phyloP scores from a whole-genome alignment of 2,888 invertebrate species.

The Drosophila hawaiiensis region DNA sequence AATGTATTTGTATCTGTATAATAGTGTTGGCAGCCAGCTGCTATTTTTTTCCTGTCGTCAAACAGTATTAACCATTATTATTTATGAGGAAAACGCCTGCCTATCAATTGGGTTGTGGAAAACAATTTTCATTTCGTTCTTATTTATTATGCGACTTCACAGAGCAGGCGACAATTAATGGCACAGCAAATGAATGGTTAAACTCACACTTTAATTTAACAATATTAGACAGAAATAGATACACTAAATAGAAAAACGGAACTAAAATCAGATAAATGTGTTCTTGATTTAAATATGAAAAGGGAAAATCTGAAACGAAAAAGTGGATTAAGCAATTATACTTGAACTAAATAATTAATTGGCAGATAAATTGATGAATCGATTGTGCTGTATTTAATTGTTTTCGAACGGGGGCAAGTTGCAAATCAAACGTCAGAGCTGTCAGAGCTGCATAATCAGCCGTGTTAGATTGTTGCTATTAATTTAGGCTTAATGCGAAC shows the following conservation, averaged over 20 bases:
- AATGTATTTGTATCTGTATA: background rate
- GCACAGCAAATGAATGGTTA: background rate
- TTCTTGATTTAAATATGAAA: background rate
- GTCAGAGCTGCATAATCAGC: background rate
- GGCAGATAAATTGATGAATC: background rate
- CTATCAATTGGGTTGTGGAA: background rate
- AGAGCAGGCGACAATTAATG: background rate
- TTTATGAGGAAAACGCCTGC: background rate
- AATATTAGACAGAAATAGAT: background rate
- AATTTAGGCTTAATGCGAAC: constrained; percentile 76
- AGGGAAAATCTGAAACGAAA: background rate
- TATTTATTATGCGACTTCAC: background rate
- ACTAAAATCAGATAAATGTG: background rate
- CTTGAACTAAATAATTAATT: background rate
- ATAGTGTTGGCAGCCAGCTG: background rate
- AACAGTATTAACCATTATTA: background rate
- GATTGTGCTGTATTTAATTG: too few relatives aligned
- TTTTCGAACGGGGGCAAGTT: background rate
- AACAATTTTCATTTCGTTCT: constrained; percentile 1
- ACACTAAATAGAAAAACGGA: too few relatives aligned
- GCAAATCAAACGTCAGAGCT: background rate
- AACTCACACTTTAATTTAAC: background rate
- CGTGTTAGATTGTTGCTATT: constrained; percentile 33
- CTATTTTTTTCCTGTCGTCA: background rate
- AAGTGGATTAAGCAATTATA: background rate